A percentile compares a stretch with the other conserved stretches of the same genome.
These are phyloP conservation scores for Sebastes oblongus DNA, from an alignment of 2,797 vertebrate species.

Conservation along the genomic window DNA sequence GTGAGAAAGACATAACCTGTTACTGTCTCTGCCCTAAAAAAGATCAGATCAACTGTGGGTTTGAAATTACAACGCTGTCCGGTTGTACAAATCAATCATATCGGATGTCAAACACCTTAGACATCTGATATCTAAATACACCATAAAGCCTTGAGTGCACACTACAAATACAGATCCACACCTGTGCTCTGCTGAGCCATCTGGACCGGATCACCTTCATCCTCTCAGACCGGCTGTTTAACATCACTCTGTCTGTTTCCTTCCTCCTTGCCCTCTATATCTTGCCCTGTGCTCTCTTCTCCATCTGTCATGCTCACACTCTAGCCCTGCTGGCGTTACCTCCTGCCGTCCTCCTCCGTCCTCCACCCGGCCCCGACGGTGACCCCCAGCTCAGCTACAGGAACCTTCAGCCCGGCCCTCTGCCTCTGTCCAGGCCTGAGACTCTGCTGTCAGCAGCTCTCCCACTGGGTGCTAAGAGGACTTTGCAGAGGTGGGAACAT, in stretches of 20 bases:
- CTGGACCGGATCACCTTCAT: conserved; percentile 51
- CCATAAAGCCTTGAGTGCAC: background rate
- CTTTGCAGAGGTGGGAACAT: conserved; percentile 73
- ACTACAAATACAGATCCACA: conserved; percentile 4
- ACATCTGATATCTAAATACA: conserved; percentile 15
- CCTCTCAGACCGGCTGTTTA: conserved; percentile 8
- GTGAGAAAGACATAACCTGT: background rate
- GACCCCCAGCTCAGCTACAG: conserved; percentile 27
- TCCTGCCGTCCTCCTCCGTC: conserved; percentile 41
- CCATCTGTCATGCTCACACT: conserved; percentile 57
- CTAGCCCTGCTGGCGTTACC: conserved; percentile 24
- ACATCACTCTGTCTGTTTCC: conserved; percentile 8
- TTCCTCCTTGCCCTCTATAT: conserved; percentile 34
- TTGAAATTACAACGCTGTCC: conserved; percentile 36
- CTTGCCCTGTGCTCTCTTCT: conserved; percentile 26
- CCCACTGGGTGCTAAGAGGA: conserved; percentile 72
- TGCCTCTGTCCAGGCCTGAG: background rate
- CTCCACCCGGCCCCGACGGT: conserved; percentile 7
- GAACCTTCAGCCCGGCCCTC: conserved; percentile 3
- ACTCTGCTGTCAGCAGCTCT: conserved; percentile 61
- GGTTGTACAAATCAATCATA: conserved; percentile 25
- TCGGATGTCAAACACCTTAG: background rate
- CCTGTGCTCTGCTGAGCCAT: conserved; percentile 15
- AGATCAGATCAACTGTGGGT: conserved; percentile 8
- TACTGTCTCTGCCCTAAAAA: background rate